Conservation (phyloP, 1,140 invertebrate species). For the Nasonia longicornis region DNA sequence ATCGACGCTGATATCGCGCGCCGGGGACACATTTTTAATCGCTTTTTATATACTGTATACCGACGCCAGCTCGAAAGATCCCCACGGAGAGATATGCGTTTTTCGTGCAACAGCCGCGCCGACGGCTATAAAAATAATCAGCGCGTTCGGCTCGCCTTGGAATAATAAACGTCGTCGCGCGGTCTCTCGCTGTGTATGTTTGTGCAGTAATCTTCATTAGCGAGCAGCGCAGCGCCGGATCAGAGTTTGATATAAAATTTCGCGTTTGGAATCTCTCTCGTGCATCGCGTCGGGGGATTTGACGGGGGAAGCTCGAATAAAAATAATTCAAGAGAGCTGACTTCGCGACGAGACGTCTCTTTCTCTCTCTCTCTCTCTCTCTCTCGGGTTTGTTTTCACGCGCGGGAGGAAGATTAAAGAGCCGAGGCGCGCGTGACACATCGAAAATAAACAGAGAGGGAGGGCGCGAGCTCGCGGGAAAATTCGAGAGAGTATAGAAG, state of each 20-base stretch:
- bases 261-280: background rate
- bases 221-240: background rate
- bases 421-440: conserved; percentile 52
- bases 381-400: conserved; percentile 54
- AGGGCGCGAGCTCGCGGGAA: background rate
- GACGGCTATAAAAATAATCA: conserved; percentile 19
- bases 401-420: conserved; percentile 52
- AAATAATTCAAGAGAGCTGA: conserved; percentile 16
- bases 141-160: background rate
- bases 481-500: background rate
- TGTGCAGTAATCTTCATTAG: conserved; percentile 34
- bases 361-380: conserved; percentile 6
- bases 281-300: background rate
- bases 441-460: conserved; percentile 55
- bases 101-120: background rate
- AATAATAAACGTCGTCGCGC: conserved; percentile 11
- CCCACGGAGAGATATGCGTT: background rate
- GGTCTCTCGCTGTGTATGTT: background rate
- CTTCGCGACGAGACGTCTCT: background rate
- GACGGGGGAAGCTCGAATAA: conserved; percentile 6
- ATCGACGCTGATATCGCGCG: too few species aligned
- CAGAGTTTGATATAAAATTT: conserved; percentile 10
- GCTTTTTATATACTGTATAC: background rate
- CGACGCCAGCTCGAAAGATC: background rate
- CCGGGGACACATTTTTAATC: too few species aligned